phyloP scores from a whole-genome alignment of 2,888 invertebrate species.

The Eustalomyia histrio region DNA sequence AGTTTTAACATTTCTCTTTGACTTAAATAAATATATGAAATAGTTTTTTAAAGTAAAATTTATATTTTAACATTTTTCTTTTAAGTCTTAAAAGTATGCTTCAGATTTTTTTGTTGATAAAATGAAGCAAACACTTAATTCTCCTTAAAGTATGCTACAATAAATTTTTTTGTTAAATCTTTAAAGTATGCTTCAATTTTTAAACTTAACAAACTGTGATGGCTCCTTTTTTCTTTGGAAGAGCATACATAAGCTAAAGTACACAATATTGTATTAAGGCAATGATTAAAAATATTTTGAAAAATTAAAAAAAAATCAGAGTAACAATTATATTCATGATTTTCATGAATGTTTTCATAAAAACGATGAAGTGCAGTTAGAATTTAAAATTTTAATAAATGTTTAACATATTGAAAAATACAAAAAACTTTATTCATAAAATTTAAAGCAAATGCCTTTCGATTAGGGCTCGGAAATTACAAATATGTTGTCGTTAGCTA shows the following conservation, averaged over 20 bases:
- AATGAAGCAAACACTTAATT: not conserved
- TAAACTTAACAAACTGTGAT: not conserved
- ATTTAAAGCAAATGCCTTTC: no score
- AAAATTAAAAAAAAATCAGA: no score
- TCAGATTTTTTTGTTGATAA: not conserved
- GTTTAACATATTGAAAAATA: no score
- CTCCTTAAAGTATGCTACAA: not conserved
- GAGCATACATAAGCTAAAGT: not conserved
- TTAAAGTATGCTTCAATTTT: slow-evolving; percentile 26
- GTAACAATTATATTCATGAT: no score
- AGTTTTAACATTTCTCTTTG: not conserved
- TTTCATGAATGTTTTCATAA: no score
- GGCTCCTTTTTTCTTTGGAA: not conserved
- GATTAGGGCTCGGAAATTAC: no score
- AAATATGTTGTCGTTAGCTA: no score
- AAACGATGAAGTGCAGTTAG: no score
- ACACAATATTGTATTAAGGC: not conserved
- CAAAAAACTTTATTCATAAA: no score
- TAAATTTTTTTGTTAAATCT: not conserved
- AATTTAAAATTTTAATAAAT: no score
- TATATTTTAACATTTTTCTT: not conserved
- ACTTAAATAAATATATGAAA: not conserved
- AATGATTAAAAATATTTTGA: no score
- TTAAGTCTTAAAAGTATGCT: not conserved
- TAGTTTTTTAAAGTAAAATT: not conserved